Evolutionary conservation across 1,140 invertebrate species (phyloP), one percentile per base, ranked within the genome.

Genomic region (Pteromalus puparum): DNA sequence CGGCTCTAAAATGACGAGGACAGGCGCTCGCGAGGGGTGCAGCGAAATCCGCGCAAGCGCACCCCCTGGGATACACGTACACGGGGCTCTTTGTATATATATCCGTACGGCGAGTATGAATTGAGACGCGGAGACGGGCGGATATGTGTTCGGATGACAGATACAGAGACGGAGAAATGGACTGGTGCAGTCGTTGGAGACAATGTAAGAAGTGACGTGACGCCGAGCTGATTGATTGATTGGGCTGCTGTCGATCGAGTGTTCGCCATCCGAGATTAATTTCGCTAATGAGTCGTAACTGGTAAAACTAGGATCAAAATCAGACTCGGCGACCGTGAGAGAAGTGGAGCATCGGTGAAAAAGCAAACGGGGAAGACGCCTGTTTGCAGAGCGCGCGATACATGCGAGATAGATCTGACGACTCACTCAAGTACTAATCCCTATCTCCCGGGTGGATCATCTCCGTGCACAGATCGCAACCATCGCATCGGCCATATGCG

Each of bases 311-410:
- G 72, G 15, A 10, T n/a, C 24, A 13, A 30, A 72, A 72, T 72
- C 13, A 68, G 13, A 68, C n/a, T n/a, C n/a, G 65, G 13, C 21
- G n/a, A 26, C 34, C 34, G 34, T 42, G 38, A 42, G 15, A 48
- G 12, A 18, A 61, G 1, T 61, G 7, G 53, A n/a, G 7, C 18
- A 61, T 61, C 73, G 21, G 30, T 76, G 73, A 15, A 53, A 82
- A 75, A 21, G 46, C n/a, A 28, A 75, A 53, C 26, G 21, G 46
- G 72, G 26, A 68, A 86, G 86, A 85, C 80, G 86, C 87, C 34
- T 92, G 90, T 93, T 92, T 92, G 91, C 91, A 88, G 89, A 91
- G n/a, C 34, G 91, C 90, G 89, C 91, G 90, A 87, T n/a, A n/a
- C n/a, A n/a, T n/a, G 91, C 89, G 85, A 82, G 87, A 86, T 88